A percentile compares a stretch with the other conserved stretches of the same genome.
These are phyloP conservation scores for Procavia capensis DNA, from an alignment of 2,113 vertebrate species.

Conservation along the genomic window DNA sequence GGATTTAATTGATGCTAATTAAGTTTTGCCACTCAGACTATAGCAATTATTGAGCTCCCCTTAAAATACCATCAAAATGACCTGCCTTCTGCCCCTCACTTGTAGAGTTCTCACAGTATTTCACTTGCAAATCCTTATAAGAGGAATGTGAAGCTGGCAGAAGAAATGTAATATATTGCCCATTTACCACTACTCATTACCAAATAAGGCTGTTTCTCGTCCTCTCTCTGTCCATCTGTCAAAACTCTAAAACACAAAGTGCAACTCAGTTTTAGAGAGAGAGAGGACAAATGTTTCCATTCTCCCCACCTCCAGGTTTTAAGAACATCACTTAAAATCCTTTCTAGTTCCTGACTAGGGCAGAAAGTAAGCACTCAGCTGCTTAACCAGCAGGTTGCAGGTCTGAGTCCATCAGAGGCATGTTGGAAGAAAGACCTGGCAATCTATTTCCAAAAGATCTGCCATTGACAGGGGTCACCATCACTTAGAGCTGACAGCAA, in stretches of 20 bases:
- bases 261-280: slow-evolving; percentile 42
- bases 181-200: slow-evolving; percentile 44
- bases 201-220: slow-evolving; percentile 36
- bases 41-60: not conserved
- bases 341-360: not conserved
- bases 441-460: not conserved
- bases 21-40: not conserved
- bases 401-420: not conserved
- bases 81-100: slow-evolving; percentile 11
- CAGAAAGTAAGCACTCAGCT: not conserved
- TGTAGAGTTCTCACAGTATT: not conserved
- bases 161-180: slow-evolving; percentile 23
- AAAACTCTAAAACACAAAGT: slow-evolving; percentile 56
- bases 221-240: not conserved
- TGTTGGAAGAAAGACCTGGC: not conserved
- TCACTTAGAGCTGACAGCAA: not conserved
- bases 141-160: not conserved
- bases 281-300: slow-evolving; percentile 20
- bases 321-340: slow-evolving; percentile 59
- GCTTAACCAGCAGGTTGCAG: not conserved
- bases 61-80: slow-evolving; percentile 51
- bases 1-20: slow-evolving; percentile 46
- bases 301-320: not conserved
- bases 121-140: not conserved
- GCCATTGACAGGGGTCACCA: not conserved